Conservation (phyloP, 2,888 invertebrate genomes). For the Ophion costatus region DNA sequence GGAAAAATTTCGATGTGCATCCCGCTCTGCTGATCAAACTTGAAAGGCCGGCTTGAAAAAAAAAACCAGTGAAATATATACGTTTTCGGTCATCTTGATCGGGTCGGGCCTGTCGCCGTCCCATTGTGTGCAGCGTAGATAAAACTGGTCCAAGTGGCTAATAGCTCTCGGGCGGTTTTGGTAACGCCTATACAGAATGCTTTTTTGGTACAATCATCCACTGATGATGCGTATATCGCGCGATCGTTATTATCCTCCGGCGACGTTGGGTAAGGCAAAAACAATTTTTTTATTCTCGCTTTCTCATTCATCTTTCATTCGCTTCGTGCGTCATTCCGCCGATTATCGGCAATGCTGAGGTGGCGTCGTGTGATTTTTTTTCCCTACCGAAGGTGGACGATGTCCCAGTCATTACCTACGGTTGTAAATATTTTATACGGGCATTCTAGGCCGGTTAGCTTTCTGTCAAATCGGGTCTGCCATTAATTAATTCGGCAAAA, state of each 20-base stretch:
- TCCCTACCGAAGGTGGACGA: background rate
- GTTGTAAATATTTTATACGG: background rate
- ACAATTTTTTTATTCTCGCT: background rate
- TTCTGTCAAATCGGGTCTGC: background rate
- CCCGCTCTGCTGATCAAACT: background rate
- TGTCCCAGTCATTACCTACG: no score
- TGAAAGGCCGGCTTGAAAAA: background rate
- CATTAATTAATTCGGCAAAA: background rate
- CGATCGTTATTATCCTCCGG: background rate
- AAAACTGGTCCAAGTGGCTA: background rate
- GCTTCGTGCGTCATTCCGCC: conserved; percentile 4
- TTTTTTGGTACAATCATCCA: background rate
- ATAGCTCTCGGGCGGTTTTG: background rate
- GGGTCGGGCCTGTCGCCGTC: background rate
- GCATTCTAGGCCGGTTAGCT: no score
- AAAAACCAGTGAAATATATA: background rate
- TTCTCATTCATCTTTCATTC: background rate
- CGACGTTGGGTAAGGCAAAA: background rate
- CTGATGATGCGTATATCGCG: background rate
- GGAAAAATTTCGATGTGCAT: background rate
- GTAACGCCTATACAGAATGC: background rate
- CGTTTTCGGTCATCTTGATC: background rate
- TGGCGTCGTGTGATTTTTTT: background rate
- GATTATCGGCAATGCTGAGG: background rate
- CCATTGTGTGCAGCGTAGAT: background rate